Conservation (phyloP, 2,113 vertebrate species). For the Malurus cyaneus region DNA sequence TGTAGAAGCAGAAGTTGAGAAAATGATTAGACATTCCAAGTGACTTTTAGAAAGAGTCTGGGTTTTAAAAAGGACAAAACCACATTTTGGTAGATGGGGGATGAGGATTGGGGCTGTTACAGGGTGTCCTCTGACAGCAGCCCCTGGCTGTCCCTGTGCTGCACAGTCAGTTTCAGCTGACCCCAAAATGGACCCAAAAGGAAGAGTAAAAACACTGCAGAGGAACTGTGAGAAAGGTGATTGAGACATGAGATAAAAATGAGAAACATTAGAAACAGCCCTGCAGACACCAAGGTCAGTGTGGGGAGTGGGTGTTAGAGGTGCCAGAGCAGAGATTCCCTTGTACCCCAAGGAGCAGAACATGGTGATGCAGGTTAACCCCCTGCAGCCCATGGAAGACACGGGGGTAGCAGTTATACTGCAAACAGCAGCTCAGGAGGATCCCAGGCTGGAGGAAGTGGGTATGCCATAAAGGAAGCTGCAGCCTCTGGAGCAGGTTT, state of each 20-base stretch:
- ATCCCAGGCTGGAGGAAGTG: neutral
- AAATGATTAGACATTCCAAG: neutral
- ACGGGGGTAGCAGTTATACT: neutral
- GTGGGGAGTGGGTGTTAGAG: neutral
- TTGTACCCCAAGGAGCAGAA: neutral
- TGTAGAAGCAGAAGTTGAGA: neutral
- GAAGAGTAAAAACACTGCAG: neutral
- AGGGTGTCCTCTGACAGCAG: neutral
- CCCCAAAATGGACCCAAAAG: neutral
- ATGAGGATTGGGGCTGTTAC: neutral
- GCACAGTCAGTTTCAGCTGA: neutral
- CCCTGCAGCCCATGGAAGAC: neutral
- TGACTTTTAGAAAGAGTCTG: neutral
- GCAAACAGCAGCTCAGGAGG: neutral
- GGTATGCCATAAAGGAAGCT: neutral
- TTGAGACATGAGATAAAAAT: neutral
- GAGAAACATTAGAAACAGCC: neutral
- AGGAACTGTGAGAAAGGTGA: neutral
- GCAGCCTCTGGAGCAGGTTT: neutral
- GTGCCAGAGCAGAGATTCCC: neutral
- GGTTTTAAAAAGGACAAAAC: neutral
- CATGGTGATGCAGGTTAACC: neutral
- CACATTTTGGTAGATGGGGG: accelerated
- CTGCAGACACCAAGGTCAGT: neutral
- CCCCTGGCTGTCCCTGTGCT: neutral